Evolutionary conservation across 2,797 vertebrate species (phyloP), one percentile per base, ranked within the genome.

Genomic region (Poecilia picta): DNA sequence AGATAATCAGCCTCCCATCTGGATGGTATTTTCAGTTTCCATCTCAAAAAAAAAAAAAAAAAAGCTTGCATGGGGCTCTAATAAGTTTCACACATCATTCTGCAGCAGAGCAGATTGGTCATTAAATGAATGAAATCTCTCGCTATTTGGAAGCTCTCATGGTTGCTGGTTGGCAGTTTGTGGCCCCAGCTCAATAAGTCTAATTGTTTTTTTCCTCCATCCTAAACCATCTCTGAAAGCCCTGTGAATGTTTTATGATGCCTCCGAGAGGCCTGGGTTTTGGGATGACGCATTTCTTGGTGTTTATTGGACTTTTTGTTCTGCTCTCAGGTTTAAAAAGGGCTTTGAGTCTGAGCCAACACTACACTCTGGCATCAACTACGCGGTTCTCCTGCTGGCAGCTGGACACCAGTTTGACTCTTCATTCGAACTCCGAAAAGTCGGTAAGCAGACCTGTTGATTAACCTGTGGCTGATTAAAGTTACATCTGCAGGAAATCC

Each of bases 291-390:
- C 80, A 79, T 82, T 75, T 89, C 15, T 80, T 81, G 68, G 51
- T 72, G 46, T 80, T 85, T 87, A 68, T 87, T 88, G 68, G 49
- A 75, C 31, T 70, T 72, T 75, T 71, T 75, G 10, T 84, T 77
- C 25, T 79, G 8, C 89, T 92, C 89, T 55, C 93, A 99, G 98
- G 98, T 99, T 97, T 94, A 97, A 96, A 94, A 98, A 95, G 91
- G 98, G 98, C 0, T 99, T 99, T 93, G 98, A 98, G 91, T 99
- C 98, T 0, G 98, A 99, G 95, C 98, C 98, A 91, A 98, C 98
- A 0, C 94, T 99, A 77, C 98, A 98, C 91, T 98, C 98, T 36
- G 98, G 98, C 76, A 99, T 99, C 94, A 98, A 98, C 95, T 99
- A 98, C 41, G 98, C 98, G 0, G 97, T 99, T 46, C 97, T 99